Conservation (phyloP, 2,888 invertebrate genomes). For the Sepiola atlantica region DNA sequence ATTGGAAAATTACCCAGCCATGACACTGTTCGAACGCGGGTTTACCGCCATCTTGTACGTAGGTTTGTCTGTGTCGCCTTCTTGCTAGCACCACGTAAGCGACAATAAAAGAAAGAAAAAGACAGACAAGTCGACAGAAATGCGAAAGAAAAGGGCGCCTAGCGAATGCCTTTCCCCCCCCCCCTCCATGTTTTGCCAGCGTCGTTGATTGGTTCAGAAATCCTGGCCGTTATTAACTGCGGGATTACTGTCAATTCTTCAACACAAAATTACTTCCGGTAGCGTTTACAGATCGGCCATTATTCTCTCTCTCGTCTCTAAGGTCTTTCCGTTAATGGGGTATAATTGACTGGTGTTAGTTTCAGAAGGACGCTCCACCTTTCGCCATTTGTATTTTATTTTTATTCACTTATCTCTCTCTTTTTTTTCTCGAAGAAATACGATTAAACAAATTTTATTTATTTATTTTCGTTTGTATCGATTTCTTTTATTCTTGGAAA, state of each 20-base stretch:
- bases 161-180: not conserved
- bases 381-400: not conserved
- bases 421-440: not conserved
- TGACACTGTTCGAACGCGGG: too few relatives aligned
- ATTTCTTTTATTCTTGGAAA: too few relatives aligned
- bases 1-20: too few relatives aligned
- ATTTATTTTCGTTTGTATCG: too few relatives aligned
- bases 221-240: conserved; percentile 16
- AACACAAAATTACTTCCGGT: conserved; percentile 19
- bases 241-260: conserved; percentile 18
- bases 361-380: not conserved
- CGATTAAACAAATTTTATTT: not conserved
- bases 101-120: not conserved
- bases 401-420: not conserved
- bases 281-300: conserved; percentile 19
- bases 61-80: too few relatives aligned
- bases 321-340: conserved; percentile 10
- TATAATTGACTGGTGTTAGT: conserved; percentile 18
- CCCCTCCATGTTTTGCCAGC: not conserved
- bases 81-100: not conserved
- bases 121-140: not conserved
- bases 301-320: conserved; percentile 4
- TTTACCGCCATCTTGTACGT: too few relatives aligned
- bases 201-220: conserved; percentile 19
- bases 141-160: not conserved